Base-by-base conservation (phyloP, 1,140 invertebrate genomes). In the Yoshiicerus persimilis region DNA sequence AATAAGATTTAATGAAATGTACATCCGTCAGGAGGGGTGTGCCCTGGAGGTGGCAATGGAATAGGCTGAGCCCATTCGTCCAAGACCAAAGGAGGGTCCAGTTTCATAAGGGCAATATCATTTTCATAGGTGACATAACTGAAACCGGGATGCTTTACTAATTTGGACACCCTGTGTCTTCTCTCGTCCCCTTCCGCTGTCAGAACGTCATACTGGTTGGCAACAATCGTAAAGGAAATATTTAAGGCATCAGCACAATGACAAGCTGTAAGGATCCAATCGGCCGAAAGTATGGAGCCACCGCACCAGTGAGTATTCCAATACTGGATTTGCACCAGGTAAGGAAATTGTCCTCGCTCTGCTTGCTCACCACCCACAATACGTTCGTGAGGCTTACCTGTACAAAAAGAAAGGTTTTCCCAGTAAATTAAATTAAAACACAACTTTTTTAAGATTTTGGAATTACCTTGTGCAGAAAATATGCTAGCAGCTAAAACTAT, bases 31-130 rank as follows among this genome's bases (percentile, higher is more conserved):
- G 62, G 62, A 16, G 36, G 47, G 5, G 56, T 66, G 16, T 38
- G 85, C 56, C 25, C 34, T 85, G 56, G 0, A 16, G 34, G 32
- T 38, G 87, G 87, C 9, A 88, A 38, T 13, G 13, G 23, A n/a
- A 86, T 41, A 0, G 87, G 83, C n/a, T 41, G 47, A 38, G 32
- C 83, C 9, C 2, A 41, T 32, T 86, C 56, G 34, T 85, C 84
- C 27, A 85, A 32, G 9, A n/a, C 25, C 10, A 85, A 23, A 1
- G 84, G 83, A 13, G 56, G 30, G 10, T 32, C 32, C 4, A 80
- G 11, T 75, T 62, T 41, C 62, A 89, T 62, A 9, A 89, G 30
- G n/a, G 88, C 88, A 56, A 89, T 87, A 36, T 89, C 88, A 64
- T 88, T 85, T 38, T 47, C 34, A 32, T 85, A 80, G 2, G 36